phyloP scores from a whole-genome alignment of 2,888 invertebrate species.

The Pyrgus malvae region DNA sequence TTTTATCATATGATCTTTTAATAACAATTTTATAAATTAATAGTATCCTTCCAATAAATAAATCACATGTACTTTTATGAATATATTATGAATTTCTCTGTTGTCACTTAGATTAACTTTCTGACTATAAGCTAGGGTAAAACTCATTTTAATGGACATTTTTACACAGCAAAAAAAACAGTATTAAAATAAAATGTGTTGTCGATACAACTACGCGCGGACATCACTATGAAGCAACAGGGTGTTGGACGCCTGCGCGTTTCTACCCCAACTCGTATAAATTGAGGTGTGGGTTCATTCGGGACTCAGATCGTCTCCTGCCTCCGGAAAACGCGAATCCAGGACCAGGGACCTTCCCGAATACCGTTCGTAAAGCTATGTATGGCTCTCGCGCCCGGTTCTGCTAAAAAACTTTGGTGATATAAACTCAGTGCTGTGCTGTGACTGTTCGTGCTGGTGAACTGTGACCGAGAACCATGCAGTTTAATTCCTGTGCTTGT shows the following conservation, averaged over 20 bases:
- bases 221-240: constrained; percentile 74
- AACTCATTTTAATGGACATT: too few relatives aligned
- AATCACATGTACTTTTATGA: too few relatives aligned
- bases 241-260: constrained; percentile 80
- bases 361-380: constrained; percentile 50
- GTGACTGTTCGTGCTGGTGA: constrained; percentile 47
- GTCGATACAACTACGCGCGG: constrained; percentile 43
- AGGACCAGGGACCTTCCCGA: constrained; percentile 38
- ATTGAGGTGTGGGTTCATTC: constrained; percentile 53
- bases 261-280: constrained; percentile 62
- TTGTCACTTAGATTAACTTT: too few relatives aligned
- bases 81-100: too few relatives aligned
- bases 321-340: constrained; percentile 50
- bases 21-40: too few relatives aligned
- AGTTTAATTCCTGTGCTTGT: constrained; percentile 44
- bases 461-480: constrained; percentile 44
- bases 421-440: constrained; percentile 52
- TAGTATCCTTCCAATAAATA: too few relatives aligned
- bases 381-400: constrained; percentile 51
- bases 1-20: too few relatives aligned
- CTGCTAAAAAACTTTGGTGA: constrained; percentile 34
- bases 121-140: too few relatives aligned
- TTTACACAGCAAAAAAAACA: not conserved
- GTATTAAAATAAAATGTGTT: not conserved
- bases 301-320: constrained; percentile 62